A percentile compares a stretch with the other conserved stretches of the same genome.
These are phyloP conservation scores for Sarcophaga caerulescens DNA, from an alignment of 2,888 invertebrate genomes.

Conservation along the genomic window DNA sequence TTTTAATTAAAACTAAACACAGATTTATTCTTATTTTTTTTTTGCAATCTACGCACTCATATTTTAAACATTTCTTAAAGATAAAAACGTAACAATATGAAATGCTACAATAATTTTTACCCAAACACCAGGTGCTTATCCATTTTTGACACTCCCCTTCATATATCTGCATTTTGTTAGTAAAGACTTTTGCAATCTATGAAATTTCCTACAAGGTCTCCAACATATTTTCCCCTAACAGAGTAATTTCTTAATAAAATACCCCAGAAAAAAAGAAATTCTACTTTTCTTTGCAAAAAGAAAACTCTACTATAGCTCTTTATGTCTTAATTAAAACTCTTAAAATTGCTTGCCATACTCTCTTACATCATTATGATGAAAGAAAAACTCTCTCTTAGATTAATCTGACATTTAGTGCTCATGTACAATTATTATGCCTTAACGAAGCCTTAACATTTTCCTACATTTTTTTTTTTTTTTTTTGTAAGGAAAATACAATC, in stretches of 20 bases:
- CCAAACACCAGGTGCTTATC: too few relatives aligned
- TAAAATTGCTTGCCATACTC: neutral
- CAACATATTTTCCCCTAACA: neutral
- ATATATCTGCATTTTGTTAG: too few relatives aligned
- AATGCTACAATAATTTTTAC: too few relatives aligned
- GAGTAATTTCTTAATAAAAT: neutral
- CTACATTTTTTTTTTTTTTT: neutral
- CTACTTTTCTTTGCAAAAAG: neutral
- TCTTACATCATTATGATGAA: constrained; percentile 8
- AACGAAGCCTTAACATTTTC: neutral
- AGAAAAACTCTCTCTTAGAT: neutral
- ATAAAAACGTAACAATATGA: too few relatives aligned
- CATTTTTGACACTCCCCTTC: too few relatives aligned
- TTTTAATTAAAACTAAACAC: too few relatives aligned
- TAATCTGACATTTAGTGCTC: too few relatives aligned
- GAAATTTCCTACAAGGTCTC: neutral
- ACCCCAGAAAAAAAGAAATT: neutral
- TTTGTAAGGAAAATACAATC: neutral
- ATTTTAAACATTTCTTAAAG: too few relatives aligned
- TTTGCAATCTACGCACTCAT: too few relatives aligned
- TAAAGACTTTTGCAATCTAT: too few relatives aligned
- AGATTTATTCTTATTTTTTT: too few relatives aligned
- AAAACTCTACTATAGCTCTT: neutral
- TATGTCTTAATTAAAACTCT: neutral
- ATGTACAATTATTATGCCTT: neutral